Evolutionary conservation across 2,888 invertebrate genomes (phyloP), one percentile per base, ranked within the genome.

Genomic region (Periphyllus acericola): DNA sequence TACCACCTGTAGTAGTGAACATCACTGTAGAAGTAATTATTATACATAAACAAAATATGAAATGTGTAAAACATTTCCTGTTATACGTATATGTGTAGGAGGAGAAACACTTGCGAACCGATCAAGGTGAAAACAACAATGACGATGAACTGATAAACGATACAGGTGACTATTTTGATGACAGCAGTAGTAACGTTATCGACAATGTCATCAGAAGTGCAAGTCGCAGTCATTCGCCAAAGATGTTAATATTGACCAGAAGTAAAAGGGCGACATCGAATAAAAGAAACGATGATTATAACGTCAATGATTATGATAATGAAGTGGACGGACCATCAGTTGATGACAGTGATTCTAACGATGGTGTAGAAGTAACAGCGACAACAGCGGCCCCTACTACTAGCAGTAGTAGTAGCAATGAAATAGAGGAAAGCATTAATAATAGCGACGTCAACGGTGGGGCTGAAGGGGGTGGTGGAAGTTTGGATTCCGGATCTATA

Each of bases 401-500:
- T 68, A 40, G 40, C 29, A 68, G 19, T n/a, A 29, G 5, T 25
- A 2, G 25, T 60, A 79, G 14, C 68, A 29, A 68, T 29, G 29
- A 29, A 14, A 68, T 25, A 1, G 29, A 29, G 3, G 72, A 17
- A 14, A 34, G 6, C 72, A 19, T 1, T 40, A 34, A 0, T 4
- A 40, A 32, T 68, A 29, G 21, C n/a, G 68, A 68, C 8, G 29
- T 29, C 8, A 52, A 52, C 9, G 76, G 29, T 25, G 76, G 8
- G 14, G 17, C 14, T 40, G 76, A 46, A 76, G 46, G 76, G 11
- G 29, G 68, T 29, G 52, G 52, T n/a, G 29, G 40, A 25, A 36
- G 76, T 21, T n/a, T 46, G 21, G 55, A 60, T 46, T 84, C 68
- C 0, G 84, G 84, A 19, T 78, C 84, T 9, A 84, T 84, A 66